Evolutionary conservation across 1,140 invertebrate species (phyloP).

Genomic region (Drosophila dunni): DNA sequence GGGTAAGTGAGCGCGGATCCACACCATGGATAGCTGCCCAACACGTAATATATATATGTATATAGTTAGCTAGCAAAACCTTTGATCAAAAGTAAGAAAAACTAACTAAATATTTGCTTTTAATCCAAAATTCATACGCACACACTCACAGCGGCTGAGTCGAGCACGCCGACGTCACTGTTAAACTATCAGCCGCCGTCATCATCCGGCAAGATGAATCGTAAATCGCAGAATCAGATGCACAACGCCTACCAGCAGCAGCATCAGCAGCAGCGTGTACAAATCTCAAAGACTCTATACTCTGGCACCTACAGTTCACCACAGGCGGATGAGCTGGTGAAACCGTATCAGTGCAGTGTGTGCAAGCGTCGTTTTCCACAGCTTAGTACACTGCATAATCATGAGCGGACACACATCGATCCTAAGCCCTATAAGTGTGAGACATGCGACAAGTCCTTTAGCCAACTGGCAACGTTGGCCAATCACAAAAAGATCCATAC

Average conservation of each 20-base stretch:
- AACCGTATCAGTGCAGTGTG: constrained; percentile 84
- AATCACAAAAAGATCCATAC: constrained; percentile 84
- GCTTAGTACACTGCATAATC: constrained; percentile 82
- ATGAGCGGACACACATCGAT: constrained; percentile 84
- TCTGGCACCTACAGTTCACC: constrained; percentile 80
- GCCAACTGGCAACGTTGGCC: constrained; percentile 77
- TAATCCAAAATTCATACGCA: neutral
- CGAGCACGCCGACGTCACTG: constrained; percentile 76
- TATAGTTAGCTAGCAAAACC: neutral
- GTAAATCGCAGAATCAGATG: constrained; percentile 72
- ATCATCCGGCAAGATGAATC: constrained; percentile 58
- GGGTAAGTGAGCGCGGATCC: constrained; percentile 58
- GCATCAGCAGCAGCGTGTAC: constrained; percentile 73
- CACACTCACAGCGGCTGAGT: constrained; percentile 61
- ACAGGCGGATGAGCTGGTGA: constrained; percentile 81
- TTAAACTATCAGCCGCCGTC: constrained; percentile 77
- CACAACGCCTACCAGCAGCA: constrained; percentile 75
- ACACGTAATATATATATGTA: constrained; percentile 1
- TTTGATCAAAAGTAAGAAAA: neutral
- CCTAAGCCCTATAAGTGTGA: constrained; percentile 84
- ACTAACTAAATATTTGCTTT: constrained; percentile 12
- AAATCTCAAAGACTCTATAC: constrained; percentile 82
- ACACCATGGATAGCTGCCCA: neutral
- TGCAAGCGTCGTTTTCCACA: constrained; percentile 84
- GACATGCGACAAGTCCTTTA: constrained; percentile 82